Base-by-base conservation (phyloP, 2,113 vertebrate genomes). In the Anguilla japonica region DNA sequence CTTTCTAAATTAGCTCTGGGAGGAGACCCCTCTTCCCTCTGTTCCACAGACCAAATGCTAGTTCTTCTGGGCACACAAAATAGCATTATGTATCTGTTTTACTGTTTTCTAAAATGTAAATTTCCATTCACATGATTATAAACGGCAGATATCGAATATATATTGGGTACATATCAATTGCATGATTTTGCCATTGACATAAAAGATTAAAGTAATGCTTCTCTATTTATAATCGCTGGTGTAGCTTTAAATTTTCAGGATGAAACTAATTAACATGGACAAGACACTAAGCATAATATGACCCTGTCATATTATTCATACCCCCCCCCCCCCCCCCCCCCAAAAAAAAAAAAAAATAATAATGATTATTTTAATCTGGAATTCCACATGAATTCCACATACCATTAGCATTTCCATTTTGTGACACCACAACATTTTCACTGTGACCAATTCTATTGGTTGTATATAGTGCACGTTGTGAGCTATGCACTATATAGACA, bases 351-450 rank as follows among this genome's bases (percentile, higher is more conserved):
- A 34, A 34, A 34, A 34, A 34, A 34, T 1, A 34, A 34, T 34
- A 34, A 34, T 34, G 34, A 34, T 34, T 34, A 34, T 34, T 34
- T 34, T 34, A 34, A 34, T 34, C 34, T 34, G 34, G 34, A 34
- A 34, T 34, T 34, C 34, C 34, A 34, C 34, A 34, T 34, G 34
- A 34, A 34, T 34, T 34, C 34, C 13, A 85, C n/a, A 41, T n/a
- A 39, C 43, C 8, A 13, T 81, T 9, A 9, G 79, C 3, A 22
- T 15, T 26, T 40, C 60, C 11, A 7, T n/a, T 26, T 29, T 22
- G 20, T 82, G n/a, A 63, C 39, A 57, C 82, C n/a, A 11, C 8
- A 75, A 63, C 84, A 40, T 85, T 41, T 50, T 26, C 78, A 86
- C 13, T 22, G 2, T 46, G 75, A 79, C 29, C 29, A 86, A 20